Conservation (phyloP, 2,797 vertebrate genomes). For the Psittacula derbiana region DNA sequence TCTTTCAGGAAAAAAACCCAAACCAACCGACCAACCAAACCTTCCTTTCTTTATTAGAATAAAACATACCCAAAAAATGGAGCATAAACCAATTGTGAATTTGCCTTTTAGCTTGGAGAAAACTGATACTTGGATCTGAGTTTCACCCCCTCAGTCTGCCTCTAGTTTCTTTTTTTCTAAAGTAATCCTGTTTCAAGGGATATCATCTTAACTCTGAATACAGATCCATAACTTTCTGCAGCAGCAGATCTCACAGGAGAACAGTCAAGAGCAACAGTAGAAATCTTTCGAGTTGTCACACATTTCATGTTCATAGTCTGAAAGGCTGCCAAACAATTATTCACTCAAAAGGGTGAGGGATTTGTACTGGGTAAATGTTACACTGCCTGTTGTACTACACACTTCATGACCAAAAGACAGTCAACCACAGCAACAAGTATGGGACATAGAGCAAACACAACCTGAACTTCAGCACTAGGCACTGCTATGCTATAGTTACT, state of each 20-base stretch:
- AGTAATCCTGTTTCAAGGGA: not conserved
- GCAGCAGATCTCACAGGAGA: not conserved
- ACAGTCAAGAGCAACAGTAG: not conserved
- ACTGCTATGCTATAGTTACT: not conserved
- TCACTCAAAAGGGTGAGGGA: not conserved
- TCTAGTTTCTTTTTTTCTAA: not conserved
- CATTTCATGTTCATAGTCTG: not conserved
- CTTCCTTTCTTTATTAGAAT: not conserved
- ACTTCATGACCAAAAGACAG: not conserved
- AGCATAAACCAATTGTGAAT: fast-evolving
- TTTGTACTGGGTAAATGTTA: not conserved
- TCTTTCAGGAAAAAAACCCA: not conserved
- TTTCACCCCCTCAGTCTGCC: not conserved
- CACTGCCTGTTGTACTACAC: not conserved
- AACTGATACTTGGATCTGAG: not conserved
- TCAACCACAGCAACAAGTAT: not conserved
- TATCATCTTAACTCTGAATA: not conserved
- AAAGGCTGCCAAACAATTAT: not conserved
- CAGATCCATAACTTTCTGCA: not conserved
- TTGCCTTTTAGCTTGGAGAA: not conserved
- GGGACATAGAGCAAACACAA: not conserved
- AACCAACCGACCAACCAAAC: not conserved
- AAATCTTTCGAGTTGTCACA: not conserved
- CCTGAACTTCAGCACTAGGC: not conserved
- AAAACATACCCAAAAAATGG: not conserved